Base-by-base conservation (phyloP, 2,797 vertebrate genomes). In the Gymnothorax javanicus region DNA sequence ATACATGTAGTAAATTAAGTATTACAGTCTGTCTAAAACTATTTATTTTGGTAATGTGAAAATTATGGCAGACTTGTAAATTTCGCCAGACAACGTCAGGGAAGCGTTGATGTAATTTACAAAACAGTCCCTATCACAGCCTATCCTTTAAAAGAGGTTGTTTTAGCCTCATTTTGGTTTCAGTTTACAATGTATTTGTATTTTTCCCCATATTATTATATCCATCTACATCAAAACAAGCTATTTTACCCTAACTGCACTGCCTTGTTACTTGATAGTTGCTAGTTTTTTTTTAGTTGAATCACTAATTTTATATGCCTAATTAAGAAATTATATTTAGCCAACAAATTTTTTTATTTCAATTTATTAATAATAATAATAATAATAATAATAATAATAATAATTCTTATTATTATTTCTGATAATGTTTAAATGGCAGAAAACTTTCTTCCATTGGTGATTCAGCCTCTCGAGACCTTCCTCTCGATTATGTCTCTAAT, bases 401-500 rank as follows among this genome's bases (percentile, higher is more conserved):
- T 43, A 1, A 43, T 43, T 43, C 1, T 43, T 43, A 43, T 43
- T 43, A 43, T 43, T 43, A 43, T 43, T 43, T 43, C 1, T 43
- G 33, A 43, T 43, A 25, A n/a, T 69, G 25, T 69, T 25, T 25
- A 69, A 69, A 8, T 67, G 23, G 62, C 4, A 23, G 62, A 64
- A 67, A 67, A 67, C 27, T 25, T 25, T 15, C 67, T 25, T 69
- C 67, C 67, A 69, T 7, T 7, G 60, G 60, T 62, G 12, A 50
- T 43, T 25, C 9, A n/a, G 73, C 13, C 73, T 15, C 67, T 69
- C n/a, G 8, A 25, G 71, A 75, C 71, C 8, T 13, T 43, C 7
- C 27, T 33, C 71, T 33, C 59, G 17, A 4, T 69, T 1, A 11
- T 73, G 69, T 43, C 33, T 43, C 33, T 43, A 43, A 43, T 94